These are phyloP conservation scores for Piprites chloris DNA, from an alignment of 2,113 vertebrate genomes.

Conservation along the genomic window DNA sequence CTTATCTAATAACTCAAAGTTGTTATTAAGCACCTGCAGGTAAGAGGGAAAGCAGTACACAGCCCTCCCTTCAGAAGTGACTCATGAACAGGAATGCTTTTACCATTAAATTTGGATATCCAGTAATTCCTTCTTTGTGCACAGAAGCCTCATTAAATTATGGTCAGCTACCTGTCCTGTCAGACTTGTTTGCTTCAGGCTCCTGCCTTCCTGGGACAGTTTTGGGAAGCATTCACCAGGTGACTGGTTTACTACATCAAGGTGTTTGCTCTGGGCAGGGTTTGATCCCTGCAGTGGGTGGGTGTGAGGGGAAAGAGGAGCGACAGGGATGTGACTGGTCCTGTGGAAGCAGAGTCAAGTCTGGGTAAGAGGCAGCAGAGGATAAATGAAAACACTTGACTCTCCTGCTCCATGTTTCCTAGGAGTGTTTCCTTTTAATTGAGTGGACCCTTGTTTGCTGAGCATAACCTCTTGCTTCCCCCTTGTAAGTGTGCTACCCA, in stretches of 20 bases:
- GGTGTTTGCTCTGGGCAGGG: background rate
- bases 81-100: background rate
- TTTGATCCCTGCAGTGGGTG: background rate
- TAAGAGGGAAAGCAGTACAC: background rate
- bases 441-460: slow-evolving; percentile 28
- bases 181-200: background rate
- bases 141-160: background rate
- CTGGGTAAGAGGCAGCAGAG: background rate
- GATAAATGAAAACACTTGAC: slow-evolving; percentile 24
- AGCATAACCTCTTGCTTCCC: slow-evolving; percentile 18
- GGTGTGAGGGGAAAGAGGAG: background rate
- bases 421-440: slow-evolving; percentile 9
- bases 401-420: background rate
- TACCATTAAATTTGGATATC: background rate
- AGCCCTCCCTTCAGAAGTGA: background rate
- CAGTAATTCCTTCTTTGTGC: background rate
- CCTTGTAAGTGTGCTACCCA: background rate
- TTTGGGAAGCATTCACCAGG: background rate
- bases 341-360: background rate
- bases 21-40: background rate
- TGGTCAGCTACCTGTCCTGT: background rate
- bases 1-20: background rate
- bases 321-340: background rate
- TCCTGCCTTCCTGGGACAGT: background rate
- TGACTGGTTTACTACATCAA: background rate